Percentiles rank a stretch among this genome's conserved stretches.
Evolutionary conservation across 2,888 invertebrate species (phyloP).

Genomic region (Ramazzottius varieornatus): DNA sequence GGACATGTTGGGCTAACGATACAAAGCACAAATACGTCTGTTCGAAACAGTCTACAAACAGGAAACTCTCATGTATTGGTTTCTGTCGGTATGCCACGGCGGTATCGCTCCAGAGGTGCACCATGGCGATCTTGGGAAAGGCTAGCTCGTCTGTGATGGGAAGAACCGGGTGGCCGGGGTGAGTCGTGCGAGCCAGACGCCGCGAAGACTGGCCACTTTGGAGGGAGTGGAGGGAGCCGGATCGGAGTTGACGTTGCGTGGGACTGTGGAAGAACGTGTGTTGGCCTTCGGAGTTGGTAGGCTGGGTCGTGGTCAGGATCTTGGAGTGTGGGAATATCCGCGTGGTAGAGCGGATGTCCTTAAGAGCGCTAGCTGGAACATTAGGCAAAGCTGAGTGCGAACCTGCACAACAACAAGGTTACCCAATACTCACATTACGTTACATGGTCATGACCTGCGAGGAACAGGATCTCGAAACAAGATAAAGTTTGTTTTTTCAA

Average conservation of each 20-base stretch:
- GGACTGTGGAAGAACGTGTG: neutral
- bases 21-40: neutral
- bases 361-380: neutral
- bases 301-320: neutral
- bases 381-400: neutral
- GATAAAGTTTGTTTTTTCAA: no score
- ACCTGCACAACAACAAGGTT: no score
- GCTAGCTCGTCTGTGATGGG: neutral
- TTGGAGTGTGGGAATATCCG: neutral
- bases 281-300: neutral
- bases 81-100: neutral
- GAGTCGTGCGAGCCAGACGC: neutral
- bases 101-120: neutral
- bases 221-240: neutral
- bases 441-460: no score
- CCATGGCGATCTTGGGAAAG: neutral
- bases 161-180: neutral
- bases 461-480: no score
- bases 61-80: neutral
- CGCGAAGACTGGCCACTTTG: neutral
- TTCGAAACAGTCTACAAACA: neutral
- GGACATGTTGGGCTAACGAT: neutral
- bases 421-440: no score
- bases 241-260: neutral
- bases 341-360: neutral